Base-by-base conservation (phyloP, 2,797 vertebrate genomes). In the Pelobates cultripes region DNA sequence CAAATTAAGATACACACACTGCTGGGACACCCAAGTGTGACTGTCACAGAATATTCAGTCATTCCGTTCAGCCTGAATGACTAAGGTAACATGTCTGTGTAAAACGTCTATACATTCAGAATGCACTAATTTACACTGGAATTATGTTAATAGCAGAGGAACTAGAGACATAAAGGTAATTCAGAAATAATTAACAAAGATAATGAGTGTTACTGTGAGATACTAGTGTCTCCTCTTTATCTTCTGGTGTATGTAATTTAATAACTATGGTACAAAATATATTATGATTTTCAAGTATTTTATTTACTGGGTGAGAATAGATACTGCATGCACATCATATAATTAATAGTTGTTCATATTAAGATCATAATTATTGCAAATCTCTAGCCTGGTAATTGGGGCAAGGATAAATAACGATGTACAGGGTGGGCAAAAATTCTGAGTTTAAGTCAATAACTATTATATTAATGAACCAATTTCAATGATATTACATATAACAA, bases 111-210 rank as follows among this genome's bases (percentile, higher is more conserved):
- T 6, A 77, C 71, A 78, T 86, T 77, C 86, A 85, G 72, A 86
- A 84, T 89, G 77, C 84, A 82, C 75, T 73, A 85, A 87, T 81
- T 89, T 85, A 87, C 84, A 88, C 83, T 85, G 87, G 90, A 90
- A 91, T 89, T 70, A 86, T 81, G 70, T 83, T 77, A 89, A 85
- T 81, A 86, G 81, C 81, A 91, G 76, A 80, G 85, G 86, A 44
- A 91, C 82, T 85, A 82, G 51, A 67, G 85, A 91, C 88, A 86
- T 82, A 89, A 90, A 84, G 86, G 88, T 89, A 93, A 92, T 93
- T 93, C 82, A 89, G 91, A 91, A 90, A 91, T 92, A 92, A 93
- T 93, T 93, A 93, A 86, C 88, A 92, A 91, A 90, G 90, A 89
- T 91, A 91, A 92, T 93, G 88, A 93, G 80, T 85, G 87, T 47